phyloP scores from a whole-genome alignment of 1,140 invertebrate genomes.

The Lepidostoma basale region DNA sequence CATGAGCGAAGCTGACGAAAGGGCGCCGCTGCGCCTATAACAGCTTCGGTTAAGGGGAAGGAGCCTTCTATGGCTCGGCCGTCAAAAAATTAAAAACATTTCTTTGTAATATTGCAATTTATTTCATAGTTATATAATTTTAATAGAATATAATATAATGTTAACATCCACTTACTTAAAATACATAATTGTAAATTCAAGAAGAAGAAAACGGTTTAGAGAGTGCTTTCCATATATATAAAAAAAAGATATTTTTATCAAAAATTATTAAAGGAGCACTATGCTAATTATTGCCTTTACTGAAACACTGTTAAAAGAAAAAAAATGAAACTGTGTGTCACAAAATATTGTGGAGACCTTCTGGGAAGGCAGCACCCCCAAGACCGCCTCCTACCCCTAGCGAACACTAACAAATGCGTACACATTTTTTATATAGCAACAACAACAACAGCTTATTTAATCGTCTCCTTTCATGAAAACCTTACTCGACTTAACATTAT shows the following conservation, averaged over 20 bases:
- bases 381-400: constrained; percentile 42
- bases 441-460: constrained; percentile 44
- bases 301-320: neutral
- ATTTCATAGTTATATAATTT: constrained; percentile 46
- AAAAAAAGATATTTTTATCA: no score
- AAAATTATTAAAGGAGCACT: neutral
- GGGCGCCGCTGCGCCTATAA: no score
- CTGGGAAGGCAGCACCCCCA: constrained; percentile 23
- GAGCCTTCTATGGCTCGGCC: no score
- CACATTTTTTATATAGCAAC: constrained; percentile 47
- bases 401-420: constrained; percentile 44
- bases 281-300: constrained; percentile 41
- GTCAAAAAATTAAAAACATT: constrained; percentile 22
- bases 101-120: constrained; percentile 46
- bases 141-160: constrained; percentile 46
- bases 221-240: constrained; percentile 31
- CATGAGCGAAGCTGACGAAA: no score
- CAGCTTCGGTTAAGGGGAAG: no score
- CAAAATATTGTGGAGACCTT: no score
- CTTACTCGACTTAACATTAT: constrained; percentile 19
- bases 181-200: constrained; percentile 38
- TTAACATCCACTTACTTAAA: constrained; percentile 43
- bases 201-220: constrained; percentile 44
- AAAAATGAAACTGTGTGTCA: no score
- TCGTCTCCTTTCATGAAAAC: constrained; percentile 12